phyloP scores from a whole-genome alignment of 2,797 vertebrate species.

The Microcaecilia unicolor region DNA sequence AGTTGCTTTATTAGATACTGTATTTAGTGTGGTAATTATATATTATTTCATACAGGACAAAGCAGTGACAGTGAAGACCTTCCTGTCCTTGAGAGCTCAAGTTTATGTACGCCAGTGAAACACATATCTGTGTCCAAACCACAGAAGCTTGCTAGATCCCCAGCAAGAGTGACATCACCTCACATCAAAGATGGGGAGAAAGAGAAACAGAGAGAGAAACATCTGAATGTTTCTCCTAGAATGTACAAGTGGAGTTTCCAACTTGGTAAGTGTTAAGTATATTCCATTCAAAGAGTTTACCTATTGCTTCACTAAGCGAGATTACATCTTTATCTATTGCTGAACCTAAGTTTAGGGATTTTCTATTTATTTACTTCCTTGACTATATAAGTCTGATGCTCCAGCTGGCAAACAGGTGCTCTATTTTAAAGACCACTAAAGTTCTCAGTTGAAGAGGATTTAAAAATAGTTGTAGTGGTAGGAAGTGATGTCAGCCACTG shows the following conservation, averaged over 20 bases:
- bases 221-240: constrained; percentile 66
- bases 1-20: fast-evolving
- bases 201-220: constrained; percentile 81
- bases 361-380: too few species aligned
- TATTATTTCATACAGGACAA: constrained; percentile 64
- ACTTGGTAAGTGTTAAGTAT: constrained; percentile 64
- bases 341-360: too few species aligned
- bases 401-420: too few species aligned
- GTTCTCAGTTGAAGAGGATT: too few species aligned
- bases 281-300: too few species aligned
- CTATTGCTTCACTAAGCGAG: too few species aligned
- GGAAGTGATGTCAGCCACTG: too few species aligned
- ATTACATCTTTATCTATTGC: too few species aligned
- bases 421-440: too few species aligned
- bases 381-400: too few species aligned
- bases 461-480: too few species aligned
- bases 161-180: constrained; percentile 57
- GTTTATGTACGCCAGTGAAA: constrained; percentile 73
- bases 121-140: constrained; percentile 63
- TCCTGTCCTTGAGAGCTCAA: constrained; percentile 59
- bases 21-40: background rate
- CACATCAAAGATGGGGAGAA: constrained; percentile 74
- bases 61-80: constrained; percentile 95
- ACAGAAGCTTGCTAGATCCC: constrained; percentile 71
- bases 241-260: constrained; percentile 93